Evolutionary conservation across 2,113 vertebrate species (phyloP), one percentile per base, ranked within the genome.

Genomic region (Solea solea): DNA sequence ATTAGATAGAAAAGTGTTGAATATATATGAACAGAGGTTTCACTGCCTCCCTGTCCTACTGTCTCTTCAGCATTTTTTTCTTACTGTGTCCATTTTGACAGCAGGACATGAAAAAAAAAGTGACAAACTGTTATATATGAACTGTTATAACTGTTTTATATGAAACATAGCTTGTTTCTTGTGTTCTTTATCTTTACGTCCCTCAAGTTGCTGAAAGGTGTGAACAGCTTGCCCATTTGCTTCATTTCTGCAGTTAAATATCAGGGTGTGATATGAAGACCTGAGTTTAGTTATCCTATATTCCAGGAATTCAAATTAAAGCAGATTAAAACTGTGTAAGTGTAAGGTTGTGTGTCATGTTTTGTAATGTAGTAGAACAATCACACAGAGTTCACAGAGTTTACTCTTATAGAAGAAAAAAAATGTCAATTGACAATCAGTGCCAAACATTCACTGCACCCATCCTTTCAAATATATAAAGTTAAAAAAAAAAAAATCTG

Each of bases 201-300:
- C 3, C 40, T 63, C 14, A 48, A 16, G 40, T 50, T 50, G n/a
- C 60, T 44, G 15, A 64, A 71, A 85, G 70, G 78, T 86, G 86
- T 84, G 80, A 87, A 81, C 74, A 85, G 75, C 77, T 69, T 69
- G 64, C 64, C 34, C 57, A 68, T 44, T 48, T 67, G 68, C 61
- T 63, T 84, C 16, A 41, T 9, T 74, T 84, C 67, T 76, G 46
- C 63, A 51, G 40, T 75, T 82, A 50, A 48, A 60, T 75, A 48
- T 74, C 62, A 75, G 63, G 15, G 57, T 68, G 64, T 77, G 1
- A 21, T 76, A 56, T 75, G 78, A 59, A 50, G n/a, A 45, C 16
- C 48, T 81, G 34, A 34, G 34, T 34, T 34, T 34, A 34, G 28
- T 69, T 39, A 57, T 4, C 2, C 2, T 64, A 28, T 48, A 46